These are phyloP conservation scores for Troides oblongomaculatus DNA, from an alignment of 2,888 invertebrate genomes.

Conservation along the genomic window DNA sequence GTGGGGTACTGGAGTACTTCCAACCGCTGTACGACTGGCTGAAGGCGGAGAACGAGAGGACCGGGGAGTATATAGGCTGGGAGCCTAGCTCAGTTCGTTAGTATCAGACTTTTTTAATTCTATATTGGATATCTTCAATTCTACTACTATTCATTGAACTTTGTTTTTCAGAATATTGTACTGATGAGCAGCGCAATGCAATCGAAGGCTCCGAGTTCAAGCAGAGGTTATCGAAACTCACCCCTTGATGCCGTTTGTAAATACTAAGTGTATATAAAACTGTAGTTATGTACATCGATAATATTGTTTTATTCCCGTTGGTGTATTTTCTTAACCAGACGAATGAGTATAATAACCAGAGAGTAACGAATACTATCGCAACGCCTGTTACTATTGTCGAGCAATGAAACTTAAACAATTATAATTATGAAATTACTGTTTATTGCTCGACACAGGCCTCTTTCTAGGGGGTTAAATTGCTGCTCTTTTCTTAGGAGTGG, in stretches of 20 bases:
- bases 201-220: conserved; percentile 58
- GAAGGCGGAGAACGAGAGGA: conserved; percentile 82
- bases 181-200: conserved; percentile 52
- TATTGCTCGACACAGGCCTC: too few relatives aligned
- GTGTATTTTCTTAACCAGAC: too few relatives aligned
- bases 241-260: conserved; percentile 30
- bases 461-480: too few relatives aligned
- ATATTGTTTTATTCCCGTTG: not conserved
- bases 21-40: conserved; percentile 85
- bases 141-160: not conserved
- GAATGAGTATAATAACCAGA: too few relatives aligned
- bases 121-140: not conserved
- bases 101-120: conserved; percentile 37
- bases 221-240: conserved; percentile 48
- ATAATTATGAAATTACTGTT: too few relatives aligned
- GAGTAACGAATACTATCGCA: too few relatives aligned
- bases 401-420: too few relatives aligned
- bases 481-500: too few relatives aligned
- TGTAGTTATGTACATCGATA: not conserved
- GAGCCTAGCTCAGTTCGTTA: conserved; percentile 70
- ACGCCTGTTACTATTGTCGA: too few relatives aligned
- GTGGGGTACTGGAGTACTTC: conserved; percentile 86
- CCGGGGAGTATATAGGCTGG: conserved; percentile 81
- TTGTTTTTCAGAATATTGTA: conserved; percentile 65
- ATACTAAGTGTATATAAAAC: conserved; percentile 24